Evolutionary conservation across 35 echinoderm and acorn worm species (phyloP), one percentile per base, ranked within the genome.

Genomic region (Heliocidaris tuberculata): DNA sequence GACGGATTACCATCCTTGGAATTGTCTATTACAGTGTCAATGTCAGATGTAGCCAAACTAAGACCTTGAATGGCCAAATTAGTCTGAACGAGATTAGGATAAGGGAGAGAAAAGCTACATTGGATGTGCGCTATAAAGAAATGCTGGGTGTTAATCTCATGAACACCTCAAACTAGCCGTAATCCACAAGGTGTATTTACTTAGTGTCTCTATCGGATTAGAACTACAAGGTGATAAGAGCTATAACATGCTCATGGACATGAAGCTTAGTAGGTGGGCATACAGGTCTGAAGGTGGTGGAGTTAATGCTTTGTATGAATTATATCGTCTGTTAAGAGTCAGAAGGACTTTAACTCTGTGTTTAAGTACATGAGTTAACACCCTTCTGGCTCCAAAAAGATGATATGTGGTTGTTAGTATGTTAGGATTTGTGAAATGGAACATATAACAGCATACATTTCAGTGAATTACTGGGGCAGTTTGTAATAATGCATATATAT

Each of bases 161-260:
- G 70, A 85, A 48, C 87, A 89, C 32, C 31, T 78, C 27, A 78
- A 78, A 27, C 21, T n/a, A 78, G 65, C 21, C 21, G 16, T 78
- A 78, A 78, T 78, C 65, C 65, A 3, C n/a, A 78, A 78, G 65
- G 65, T 78, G 65, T 89, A 89, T 89, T 89, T 16, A 48, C 87
- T 89, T 89, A 89, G 87, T 89, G 31, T 89, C 87, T 47, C 16
- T 89, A 89, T 32, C 31, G 87, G 87, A 89, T 89, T 89, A 89
- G 31, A 48, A 89, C 47, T 17, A 47, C 19, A 89, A 24, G 15
- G 31, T 35, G 31, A 89, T 89, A 47, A 89, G 31, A 89, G 32
- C 31, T 47, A 32, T 47, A 30, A 89, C 87, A 78, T 78, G 65
- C 65, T 78, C 65, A 78, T 27, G 65, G 65, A 78, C 65, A 78